Evolutionary conservation across 1,140 invertebrate genomes (phyloP).

Genomic region (Calephelis nemesis): DNA sequence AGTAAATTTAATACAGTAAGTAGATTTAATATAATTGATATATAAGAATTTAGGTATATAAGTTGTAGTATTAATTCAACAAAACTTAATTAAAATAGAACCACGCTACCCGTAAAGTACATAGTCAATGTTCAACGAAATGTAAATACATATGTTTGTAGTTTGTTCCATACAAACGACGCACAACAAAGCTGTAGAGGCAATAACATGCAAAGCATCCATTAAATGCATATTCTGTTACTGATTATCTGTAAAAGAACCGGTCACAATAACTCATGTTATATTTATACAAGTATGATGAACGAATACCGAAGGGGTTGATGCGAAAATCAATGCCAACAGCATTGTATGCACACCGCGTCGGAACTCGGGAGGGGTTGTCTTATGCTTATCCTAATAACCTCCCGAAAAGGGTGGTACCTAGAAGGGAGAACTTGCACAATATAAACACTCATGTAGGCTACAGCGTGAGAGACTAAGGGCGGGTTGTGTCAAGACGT

Average conservation of each 20-base stretch:
- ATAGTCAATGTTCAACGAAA: background rate
- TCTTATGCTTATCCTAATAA: slow-evolving; percentile 14
- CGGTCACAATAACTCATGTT: slow-evolving; percentile 6
- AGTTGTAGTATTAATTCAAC: too few species aligned
- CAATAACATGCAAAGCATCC: background rate
- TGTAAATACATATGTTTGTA: slow-evolving; percentile 5
- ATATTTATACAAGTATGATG: slow-evolving; percentile 3
- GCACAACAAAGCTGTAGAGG: background rate
- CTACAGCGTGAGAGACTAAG: background rate
- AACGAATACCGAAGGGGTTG: background rate
- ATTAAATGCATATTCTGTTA: background rate
- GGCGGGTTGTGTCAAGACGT: too few species aligned
- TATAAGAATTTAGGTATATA: too few species aligned
- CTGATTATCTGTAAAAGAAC: slow-evolving; percentile 3
- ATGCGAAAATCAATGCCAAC: slow-evolving; percentile 8
- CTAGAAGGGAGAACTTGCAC: slow-evolving; percentile 10
- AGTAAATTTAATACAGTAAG: too few species aligned
- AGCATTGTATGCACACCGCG: slow-evolving; percentile 11
- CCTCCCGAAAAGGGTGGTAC: slow-evolving; percentile 7
- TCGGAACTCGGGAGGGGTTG: background rate
- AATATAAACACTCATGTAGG: slow-evolving; percentile 6
- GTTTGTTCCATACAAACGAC: background rate
- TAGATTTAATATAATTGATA: too few species aligned
- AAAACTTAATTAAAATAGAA: too few species aligned
- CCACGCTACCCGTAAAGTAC: too few species aligned